Conservation (phyloP, 2,113 vertebrate genomes). For the Hemichromis elongatus region DNA sequence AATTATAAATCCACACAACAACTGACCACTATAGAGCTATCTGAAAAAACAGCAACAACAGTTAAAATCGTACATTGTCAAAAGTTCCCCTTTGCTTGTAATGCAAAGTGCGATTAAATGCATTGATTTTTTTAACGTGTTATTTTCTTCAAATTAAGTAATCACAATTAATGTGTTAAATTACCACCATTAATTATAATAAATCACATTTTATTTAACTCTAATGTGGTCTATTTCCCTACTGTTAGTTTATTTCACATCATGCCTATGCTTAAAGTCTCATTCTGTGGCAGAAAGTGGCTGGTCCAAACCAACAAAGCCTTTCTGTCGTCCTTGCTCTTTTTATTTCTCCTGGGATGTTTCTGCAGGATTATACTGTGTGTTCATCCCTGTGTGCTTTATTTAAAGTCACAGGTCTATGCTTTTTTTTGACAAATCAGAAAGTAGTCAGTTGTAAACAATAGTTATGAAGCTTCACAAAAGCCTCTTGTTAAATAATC, state of each 20-base stretch:
- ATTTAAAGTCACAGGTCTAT: conserved; percentile 20
- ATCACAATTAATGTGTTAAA: no score
- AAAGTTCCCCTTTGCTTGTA: no score
- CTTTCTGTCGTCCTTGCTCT: neutral
- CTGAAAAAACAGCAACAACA: no score
- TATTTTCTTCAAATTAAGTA: no score
- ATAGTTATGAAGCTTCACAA: neutral
- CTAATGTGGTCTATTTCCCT: neutral
- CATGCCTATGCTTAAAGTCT: neutral
- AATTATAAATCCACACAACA: no score
- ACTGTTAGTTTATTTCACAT: neutral
- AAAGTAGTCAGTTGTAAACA: conserved; percentile 17
- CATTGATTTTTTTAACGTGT: no score
- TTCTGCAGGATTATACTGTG: conserved; percentile 35
- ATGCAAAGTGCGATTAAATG: no score
- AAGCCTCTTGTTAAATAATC: neutral
- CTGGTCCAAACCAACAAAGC: neutral
- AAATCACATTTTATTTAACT: neutral
- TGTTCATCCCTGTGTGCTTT: conserved; percentile 30
- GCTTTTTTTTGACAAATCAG: neutral
- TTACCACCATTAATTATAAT: no score
- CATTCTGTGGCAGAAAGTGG: neutral
- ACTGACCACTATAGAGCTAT: no score
- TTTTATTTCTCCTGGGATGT: conserved; percentile 23
- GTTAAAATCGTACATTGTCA: no score